Conservation (phyloP, 2,888 invertebrate genomes). For the Tachina grossa region DNA sequence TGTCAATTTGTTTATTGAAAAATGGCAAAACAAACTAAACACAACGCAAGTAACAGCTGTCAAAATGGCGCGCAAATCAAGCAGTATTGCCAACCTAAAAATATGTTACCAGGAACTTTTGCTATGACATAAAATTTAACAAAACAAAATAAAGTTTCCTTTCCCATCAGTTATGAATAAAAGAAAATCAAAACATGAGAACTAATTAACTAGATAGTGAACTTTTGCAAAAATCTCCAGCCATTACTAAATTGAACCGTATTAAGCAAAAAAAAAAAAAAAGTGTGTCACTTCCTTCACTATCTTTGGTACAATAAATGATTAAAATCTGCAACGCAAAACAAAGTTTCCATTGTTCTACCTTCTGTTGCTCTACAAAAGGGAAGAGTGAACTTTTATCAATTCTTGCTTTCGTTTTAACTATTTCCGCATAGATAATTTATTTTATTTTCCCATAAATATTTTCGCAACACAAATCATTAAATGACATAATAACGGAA, state of each 20-base stretch:
- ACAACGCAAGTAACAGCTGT: too few relatives aligned
- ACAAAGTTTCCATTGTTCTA: conserved; percentile 9
- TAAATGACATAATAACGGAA: conserved; percentile 70
- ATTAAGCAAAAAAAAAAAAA: background rate
- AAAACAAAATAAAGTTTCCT: background rate
- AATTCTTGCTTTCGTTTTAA: background rate
- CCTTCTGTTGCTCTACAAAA: conserved; percentile 16
- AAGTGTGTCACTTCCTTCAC: conserved; percentile 51
- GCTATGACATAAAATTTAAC: background rate
- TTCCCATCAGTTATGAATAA: background rate
- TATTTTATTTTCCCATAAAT: conserved; percentile 68
- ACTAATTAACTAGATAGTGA: background rate
- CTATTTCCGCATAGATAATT: conserved; percentile 25
- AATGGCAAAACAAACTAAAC: too few relatives aligned
- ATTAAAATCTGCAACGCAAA: conserved; percentile 59
- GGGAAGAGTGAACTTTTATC: conserved; percentile 13
- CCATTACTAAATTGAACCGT: conserved; percentile 25
- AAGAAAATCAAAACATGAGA: background rate
- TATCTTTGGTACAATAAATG: conserved; percentile 31
- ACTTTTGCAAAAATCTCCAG: background rate
- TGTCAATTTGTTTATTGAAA: too few relatives aligned
- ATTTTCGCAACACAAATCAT: conserved; percentile 69
- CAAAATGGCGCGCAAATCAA: too few relatives aligned
- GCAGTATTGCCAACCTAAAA: too few relatives aligned
- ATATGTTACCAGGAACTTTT: too few relatives aligned